These are phyloP conservation scores for Steinernema feltiae DNA, from an alignment of 1,140 invertebrate genomes.

Conservation along the genomic window DNA sequence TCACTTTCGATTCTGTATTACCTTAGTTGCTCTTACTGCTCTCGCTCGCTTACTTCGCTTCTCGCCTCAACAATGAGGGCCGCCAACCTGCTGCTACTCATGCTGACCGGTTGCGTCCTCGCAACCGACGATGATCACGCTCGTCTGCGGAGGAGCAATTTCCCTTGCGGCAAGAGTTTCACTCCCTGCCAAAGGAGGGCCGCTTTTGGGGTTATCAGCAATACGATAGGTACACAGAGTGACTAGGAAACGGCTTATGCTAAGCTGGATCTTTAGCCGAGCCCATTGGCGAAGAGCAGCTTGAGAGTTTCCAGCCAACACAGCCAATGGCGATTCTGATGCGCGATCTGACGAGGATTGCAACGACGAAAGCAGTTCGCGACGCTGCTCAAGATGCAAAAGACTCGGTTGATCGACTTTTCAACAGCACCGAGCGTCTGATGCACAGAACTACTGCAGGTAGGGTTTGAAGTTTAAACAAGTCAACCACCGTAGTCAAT, in stretches of 20 bases:
- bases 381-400: conserved; percentile 34
- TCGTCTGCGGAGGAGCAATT: conserved; percentile 41
- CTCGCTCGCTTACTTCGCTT: not conserved
- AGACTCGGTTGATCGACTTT: conserved; percentile 38
- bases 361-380: conserved; percentile 22
- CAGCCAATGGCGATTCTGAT: not conserved
- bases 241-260: not conserved
- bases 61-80: not conserved
- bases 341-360: conserved; percentile 17
- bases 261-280: not conserved
- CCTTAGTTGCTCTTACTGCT: not conserved
- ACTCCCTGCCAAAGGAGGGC: conserved; percentile 38
- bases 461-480: too few relatives aligned
- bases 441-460: conserved; percentile 35
- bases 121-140: conserved; percentile 24
- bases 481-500: too few relatives aligned
- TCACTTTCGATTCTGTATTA: conserved; percentile 1
- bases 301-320: not conserved
- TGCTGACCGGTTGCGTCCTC: not conserved
- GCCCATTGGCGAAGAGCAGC: conserved; percentile 26
- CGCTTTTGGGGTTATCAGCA: conserved; percentile 17
- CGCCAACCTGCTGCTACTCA: not conserved
- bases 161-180: conserved; percentile 51
- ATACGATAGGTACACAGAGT: conserved; percentile 23
- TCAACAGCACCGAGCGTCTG: conserved; percentile 43